Percentiles rank a stretch among this genome's conserved stretches.
These are phyloP conservation scores for Campoletis raptor DNA, from an alignment of 2,888 invertebrate genomes.

Conservation along the genomic window DNA sequence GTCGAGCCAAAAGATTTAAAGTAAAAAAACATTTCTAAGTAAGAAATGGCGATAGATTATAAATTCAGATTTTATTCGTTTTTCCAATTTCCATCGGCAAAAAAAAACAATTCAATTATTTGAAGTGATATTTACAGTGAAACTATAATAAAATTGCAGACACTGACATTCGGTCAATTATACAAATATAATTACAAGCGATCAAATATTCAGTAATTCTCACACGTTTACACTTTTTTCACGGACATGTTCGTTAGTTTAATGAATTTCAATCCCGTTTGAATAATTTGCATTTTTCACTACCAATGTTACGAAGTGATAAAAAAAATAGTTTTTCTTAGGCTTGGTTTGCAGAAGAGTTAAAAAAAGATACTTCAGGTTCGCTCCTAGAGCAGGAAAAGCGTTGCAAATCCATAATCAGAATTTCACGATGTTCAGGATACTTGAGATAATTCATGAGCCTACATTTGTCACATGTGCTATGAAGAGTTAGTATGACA, in stretches of 20 bases:
- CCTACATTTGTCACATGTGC: constrained; percentile 13
- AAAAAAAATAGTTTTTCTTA: not conserved
- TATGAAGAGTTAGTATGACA: constrained; percentile 4
- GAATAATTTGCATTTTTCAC: not conserved
- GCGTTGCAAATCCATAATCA: not conserved
- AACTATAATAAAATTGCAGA: not conserved
- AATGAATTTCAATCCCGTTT: not conserved
- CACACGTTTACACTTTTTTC: not conserved
- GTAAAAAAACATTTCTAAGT: not conserved
- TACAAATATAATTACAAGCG: not conserved
- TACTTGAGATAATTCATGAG: constrained; percentile 1
- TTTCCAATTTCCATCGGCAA: not conserved
- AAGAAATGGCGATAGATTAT: not conserved
- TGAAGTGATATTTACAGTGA: not conserved
- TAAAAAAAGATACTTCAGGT: not conserved
- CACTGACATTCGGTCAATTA: not conserved
- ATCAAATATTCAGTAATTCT: not conserved
- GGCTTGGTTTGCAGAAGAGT: not conserved
- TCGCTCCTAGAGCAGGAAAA: not conserved
- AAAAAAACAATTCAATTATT: not conserved
- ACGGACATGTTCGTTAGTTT: too few species aligned
- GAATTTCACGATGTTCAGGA: constrained; percentile 18
- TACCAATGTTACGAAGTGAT: not conserved
- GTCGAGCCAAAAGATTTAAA: not conserved
- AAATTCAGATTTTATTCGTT: not conserved